Conservation (phyloP, 2,113 vertebrate genomes). For the Lophotis ruficrista region DNA sequence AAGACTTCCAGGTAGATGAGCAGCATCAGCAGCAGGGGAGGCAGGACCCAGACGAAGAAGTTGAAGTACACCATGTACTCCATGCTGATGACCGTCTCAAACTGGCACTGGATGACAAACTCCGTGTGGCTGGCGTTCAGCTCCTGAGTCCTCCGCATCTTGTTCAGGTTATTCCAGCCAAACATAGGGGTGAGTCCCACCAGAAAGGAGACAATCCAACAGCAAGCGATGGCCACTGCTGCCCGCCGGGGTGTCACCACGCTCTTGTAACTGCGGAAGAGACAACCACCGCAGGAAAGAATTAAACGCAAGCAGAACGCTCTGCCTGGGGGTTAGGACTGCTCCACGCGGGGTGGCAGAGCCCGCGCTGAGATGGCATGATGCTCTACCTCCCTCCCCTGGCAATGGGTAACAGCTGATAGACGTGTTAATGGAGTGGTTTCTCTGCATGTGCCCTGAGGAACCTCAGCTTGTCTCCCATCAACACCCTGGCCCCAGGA, state of each 20-base stretch:
- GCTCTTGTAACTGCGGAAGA: constrained; percentile 86
- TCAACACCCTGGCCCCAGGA: neutral
- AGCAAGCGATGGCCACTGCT: constrained; percentile 83
- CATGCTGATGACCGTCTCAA: constrained; percentile 97
- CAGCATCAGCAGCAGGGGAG: constrained; percentile 91
- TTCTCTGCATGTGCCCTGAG: neutral
- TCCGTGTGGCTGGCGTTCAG: constrained; percentile 61
- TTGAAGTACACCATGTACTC: constrained; percentile 99
- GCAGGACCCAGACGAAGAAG: constrained; percentile 95
- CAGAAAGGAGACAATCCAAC: constrained; percentile 89
- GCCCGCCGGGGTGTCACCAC: constrained; percentile 88
- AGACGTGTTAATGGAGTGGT: neutral
- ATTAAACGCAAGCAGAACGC: neutral
- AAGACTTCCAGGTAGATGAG: constrained; percentile 95
- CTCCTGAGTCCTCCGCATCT: constrained; percentile 67
- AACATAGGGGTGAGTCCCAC: constrained; percentile 93
- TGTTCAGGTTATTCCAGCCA: constrained; percentile 90
- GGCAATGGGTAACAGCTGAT: neutral
- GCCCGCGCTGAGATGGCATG: rapidly evolving
- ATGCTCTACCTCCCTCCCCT: neutral
- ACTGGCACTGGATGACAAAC: constrained; percentile 82
- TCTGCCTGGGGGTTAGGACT: neutral
- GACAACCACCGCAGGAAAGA: neutral
- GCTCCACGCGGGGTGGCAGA: neutral
- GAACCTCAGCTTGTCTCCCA: neutral